phyloP scores from a whole-genome alignment of 2,113 vertebrate species.

The Cromileptes altivelis region DNA sequence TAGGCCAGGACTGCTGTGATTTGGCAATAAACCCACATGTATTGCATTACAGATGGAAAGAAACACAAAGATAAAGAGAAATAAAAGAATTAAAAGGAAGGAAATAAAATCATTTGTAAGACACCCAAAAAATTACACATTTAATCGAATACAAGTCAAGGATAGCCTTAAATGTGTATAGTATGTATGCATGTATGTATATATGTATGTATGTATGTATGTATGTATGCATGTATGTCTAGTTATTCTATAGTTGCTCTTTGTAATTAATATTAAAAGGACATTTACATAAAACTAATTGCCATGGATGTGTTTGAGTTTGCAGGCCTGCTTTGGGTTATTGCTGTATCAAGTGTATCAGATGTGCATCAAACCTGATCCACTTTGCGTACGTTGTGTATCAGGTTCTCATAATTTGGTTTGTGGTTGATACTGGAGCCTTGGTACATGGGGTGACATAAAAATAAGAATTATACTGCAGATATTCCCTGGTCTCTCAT shows the following conservation, averaged over 20 bases:
- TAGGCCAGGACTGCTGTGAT: not conserved
- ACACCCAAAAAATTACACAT: not conserved
- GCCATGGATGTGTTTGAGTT: not conserved
- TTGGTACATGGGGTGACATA: not conserved
- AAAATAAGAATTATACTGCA: not conserved
- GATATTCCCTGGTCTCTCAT: slow-evolving; percentile 6
- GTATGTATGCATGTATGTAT: too few species aligned
- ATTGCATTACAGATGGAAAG: not conserved
- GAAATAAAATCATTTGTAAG: not conserved
- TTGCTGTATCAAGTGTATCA: slow-evolving; percentile 36
- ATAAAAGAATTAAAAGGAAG: not conserved
- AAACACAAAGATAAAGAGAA: not conserved
- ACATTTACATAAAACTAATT: too few species aligned
- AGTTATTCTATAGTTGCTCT: too few species aligned
- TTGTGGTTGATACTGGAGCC: slow-evolving; percentile 47
- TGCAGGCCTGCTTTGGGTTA: not conserved
- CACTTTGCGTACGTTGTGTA: slow-evolving; percentile 11
- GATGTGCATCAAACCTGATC: slow-evolving; percentile 33
- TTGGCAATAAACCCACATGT: not conserved
- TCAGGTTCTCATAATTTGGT: slow-evolving; percentile 36
- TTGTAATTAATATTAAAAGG: too few species aligned
- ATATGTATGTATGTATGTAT: too few species aligned
- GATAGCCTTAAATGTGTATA: not conserved
- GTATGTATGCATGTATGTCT: too few species aligned
- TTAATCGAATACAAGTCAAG: not conserved